Evolutionary conservation across 2,888 invertebrate genomes (phyloP).

Genomic region (Dioctria linearis): DNA sequence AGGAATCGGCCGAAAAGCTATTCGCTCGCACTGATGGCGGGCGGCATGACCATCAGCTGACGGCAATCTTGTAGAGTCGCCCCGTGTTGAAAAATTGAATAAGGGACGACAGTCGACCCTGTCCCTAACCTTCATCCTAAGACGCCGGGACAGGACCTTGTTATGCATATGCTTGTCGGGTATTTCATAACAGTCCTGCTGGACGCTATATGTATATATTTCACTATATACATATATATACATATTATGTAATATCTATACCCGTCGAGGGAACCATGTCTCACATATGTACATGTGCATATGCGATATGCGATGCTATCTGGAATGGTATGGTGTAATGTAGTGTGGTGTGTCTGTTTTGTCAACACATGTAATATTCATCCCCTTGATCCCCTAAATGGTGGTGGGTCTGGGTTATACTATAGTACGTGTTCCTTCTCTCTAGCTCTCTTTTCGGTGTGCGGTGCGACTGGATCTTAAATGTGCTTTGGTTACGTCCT

Average conservation of each 20-base stretch:
- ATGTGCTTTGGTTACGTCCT: constrained; percentile 56
- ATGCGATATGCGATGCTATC: constrained; percentile 2
- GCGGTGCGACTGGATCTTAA: constrained; percentile 39
- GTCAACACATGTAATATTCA: constrained; percentile 53
- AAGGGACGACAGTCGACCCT: constrained; percentile 31
- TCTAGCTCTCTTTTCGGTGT: constrained; percentile 1
- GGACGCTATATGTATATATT: constrained; percentile 8
- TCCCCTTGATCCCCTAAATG: constrained; percentile 46
- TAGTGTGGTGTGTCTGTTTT: constrained; percentile 16
- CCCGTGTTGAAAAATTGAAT: constrained; percentile 17
- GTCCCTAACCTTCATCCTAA: constrained; percentile 47
- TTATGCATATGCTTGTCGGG: constrained; percentile 30
- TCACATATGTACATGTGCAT: constrained; percentile 29
- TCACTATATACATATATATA: background rate
- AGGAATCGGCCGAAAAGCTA: constrained; percentile 28
- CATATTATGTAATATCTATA: background rate
- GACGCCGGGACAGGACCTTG: constrained; percentile 39
- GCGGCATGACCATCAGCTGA: constrained; percentile 49
- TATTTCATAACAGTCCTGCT: constrained; percentile 11
- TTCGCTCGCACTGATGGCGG: background rate
- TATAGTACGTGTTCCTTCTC: constrained; percentile 39
- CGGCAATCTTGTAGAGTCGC: constrained; percentile 9
- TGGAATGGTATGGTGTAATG: too few relatives aligned
- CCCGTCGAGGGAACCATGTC: background rate
- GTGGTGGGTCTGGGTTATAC: background rate